Evolutionary conservation across 2,797 vertebrate genomes (phyloP), one percentile per base, ranked within the genome.

Genomic region (Gallirallus australis): DNA sequence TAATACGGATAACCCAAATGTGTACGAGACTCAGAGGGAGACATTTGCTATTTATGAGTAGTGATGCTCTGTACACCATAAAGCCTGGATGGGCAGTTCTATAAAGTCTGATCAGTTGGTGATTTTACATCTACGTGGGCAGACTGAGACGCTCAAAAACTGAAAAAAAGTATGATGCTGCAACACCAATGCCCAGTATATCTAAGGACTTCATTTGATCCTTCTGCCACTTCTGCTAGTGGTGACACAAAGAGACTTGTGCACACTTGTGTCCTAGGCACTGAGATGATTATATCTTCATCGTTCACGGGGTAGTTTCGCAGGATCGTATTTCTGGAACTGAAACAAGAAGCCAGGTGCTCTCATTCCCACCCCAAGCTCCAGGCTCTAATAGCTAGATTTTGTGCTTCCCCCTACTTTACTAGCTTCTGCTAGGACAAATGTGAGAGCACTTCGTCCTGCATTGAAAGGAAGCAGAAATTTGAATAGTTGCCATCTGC

Each of bases 401-500:
- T 81, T 85, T 80, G 27, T 52, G 13, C 83, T 90, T 64, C 25
- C 45, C 10, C 54, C 31, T 82, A n/a, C 35, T 86, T 60, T 24
- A 52, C 48, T 60, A 69, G 33, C 28, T 93, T 80, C 28, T 84
- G 45, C 68, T 75, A 35, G 15, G 39, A 80, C 53, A 83, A 93
- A 85, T 65, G 57, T n/a, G 69, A 35, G 15, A 78, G 37, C 33
- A 59, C 50, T 95, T 91, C 45, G 93, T 87, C 81, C 89, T 71
- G 40, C 48, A 33, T 79, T 90, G 48, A 91, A 90, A 82, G 45
- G 88, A 93, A 86, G 64, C 60, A 89, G 65, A 78, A 87, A 87
- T 91, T 18, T 93, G 64, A 95, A 75, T 90, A 88, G 70, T 77
- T 95, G 81, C 92, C 80, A 86, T 95, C 86, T 84, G 83, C 66